Evolutionary conservation across 2,797 vertebrate genomes (phyloP), one percentile per base, ranked within the genome.

Genomic region (Centropyge bicolor): DNA sequence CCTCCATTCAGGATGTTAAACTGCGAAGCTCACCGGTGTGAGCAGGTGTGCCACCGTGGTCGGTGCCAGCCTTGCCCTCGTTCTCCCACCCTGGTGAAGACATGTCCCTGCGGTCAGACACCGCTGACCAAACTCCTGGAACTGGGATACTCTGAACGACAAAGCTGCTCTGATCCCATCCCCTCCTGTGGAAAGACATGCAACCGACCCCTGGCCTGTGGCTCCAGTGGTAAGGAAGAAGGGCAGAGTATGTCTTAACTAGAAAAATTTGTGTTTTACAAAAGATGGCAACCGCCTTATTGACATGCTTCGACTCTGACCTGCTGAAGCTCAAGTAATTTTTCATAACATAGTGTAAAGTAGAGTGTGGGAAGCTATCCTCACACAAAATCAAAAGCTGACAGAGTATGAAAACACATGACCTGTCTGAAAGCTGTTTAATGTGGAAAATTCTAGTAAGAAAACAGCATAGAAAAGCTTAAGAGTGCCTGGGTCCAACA

Each of bases 121-220:
- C 93, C 95, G n/a, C 94, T 99, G 61, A 89, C 91, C 88, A 99
- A 99, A 72, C 95, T 99, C 49, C 86, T 99, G 84, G 98, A 99
- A 55, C 91, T 97, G 66, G 98, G 98, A 76, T 97, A 97, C 82
- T 74, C 93, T 6, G 95, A 98, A 79, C 95, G 98, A 66, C 94
- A 92, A 80, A 85, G 91, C 78, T 99, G 98, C 93, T 96, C 96
- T 6, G 98, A 99, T 85, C 96, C 97, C 54, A 95, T 99, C 72
- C 96, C 98, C 1, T 98, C 98, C 0, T 99, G 98, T 83, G 97
- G 98, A 71, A 98, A 98, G 95, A 97, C 96, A 1, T 99, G 98
- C 89, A 96, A 95, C 94, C 97, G 96, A 77, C 97, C 97, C 22
- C 92, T 99, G 70, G 91, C 96, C 62, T 99, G 98, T 71, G 97